Base-by-base conservation (phyloP, 2,797 vertebrate genomes). In the Macropodus opercularis region DNA sequence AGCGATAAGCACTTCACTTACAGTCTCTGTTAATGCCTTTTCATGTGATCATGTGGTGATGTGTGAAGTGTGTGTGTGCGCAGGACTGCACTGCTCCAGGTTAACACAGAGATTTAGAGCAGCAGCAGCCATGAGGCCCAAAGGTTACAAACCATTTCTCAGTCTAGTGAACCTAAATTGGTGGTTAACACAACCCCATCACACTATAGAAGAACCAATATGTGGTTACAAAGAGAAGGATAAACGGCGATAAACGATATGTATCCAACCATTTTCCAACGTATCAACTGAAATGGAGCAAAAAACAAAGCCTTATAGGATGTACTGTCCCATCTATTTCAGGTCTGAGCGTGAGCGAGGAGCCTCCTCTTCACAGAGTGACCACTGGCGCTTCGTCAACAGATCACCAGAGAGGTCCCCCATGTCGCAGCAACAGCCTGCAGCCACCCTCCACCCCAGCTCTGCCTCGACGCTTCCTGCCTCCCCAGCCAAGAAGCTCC, bases 341-440 rank as follows among this genome's bases (percentile, higher is more conserved):
- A 98, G 96, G 94, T 87, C 88, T 94, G 55, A 89, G 92, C 76
- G 93, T 89, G 72, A 95, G 84, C 18, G 96, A 98, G 85, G 95
- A 98, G 19, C 94, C 95, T 60, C 87, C 90, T 0, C 66, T 84
- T 60, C 87, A 92, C 70, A 94, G 95, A 86, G 86, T 90, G 69
- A 63, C 89, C 47, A 83, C 89, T 14, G 24, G 57, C 47, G 85
- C 92, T 18, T 72, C 90, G 0, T 65, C 85, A 63, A 89, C 93
- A 86, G 63, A 75, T 47, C 65, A 78, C 19, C 86, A 84, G 53
- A 75, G 82, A 69, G 81, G 54, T n/a, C 24, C 23, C 2, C 77
- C 75, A 1, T 90, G 85, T 65, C 93, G 93, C 67, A 87, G 60
- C 69, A 75, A 76, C 8, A 83, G 86, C 3, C 87, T 90, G 0